Percentiles rank a stretch among this genome's conserved stretches.
phyloP scores from a whole-genome alignment of 2,113 vertebrate species.

The Piprites chloris region DNA sequence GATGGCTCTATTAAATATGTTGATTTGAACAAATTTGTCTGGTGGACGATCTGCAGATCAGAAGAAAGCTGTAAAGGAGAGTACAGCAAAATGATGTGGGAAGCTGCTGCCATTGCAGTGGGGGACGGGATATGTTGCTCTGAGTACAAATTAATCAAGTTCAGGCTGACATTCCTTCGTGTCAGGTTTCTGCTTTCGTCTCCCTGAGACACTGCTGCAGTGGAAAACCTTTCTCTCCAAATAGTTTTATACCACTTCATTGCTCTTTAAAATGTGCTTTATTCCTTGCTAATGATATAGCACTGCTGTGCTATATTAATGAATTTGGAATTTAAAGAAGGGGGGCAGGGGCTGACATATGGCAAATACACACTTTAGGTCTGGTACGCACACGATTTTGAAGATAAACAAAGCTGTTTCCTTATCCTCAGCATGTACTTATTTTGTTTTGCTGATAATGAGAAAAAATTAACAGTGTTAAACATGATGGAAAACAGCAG shows the following conservation, averaged over 20 bases:
- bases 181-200: slow-evolving; percentile 45
- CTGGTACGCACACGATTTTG: slow-evolving; percentile 52
- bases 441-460: slow-evolving; percentile 50
- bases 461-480: slow-evolving; percentile 47
- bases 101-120: neutral
- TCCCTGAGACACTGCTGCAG: neutral
- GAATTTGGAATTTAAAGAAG: slow-evolving; percentile 36
- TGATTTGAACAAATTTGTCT: neutral
- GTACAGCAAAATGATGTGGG: neutral
- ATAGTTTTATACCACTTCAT: slow-evolving; percentile 10
- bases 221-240: slow-evolving; percentile 1
- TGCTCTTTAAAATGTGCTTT: slow-evolving; percentile 27
- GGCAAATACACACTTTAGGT: slow-evolving; percentile 24
- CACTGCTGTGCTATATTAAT: neutral
- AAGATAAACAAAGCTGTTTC: slow-evolving; percentile 45
- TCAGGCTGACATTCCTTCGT: slow-evolving; percentile 42
- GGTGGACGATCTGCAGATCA: neutral
- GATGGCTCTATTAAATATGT: neutral
- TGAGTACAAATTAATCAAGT: slow-evolving; percentile 31
- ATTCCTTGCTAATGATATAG: slow-evolving; percentile 22
- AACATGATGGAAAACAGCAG: neutral
- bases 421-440: slow-evolving; percentile 8
- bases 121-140: neutral
- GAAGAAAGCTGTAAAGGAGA: neutral
- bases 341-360: neutral